These are phyloP conservation scores for Aldabrachelys gigantea DNA, from an alignment of 2,113 vertebrate genomes.

Conservation along the genomic window DNA sequence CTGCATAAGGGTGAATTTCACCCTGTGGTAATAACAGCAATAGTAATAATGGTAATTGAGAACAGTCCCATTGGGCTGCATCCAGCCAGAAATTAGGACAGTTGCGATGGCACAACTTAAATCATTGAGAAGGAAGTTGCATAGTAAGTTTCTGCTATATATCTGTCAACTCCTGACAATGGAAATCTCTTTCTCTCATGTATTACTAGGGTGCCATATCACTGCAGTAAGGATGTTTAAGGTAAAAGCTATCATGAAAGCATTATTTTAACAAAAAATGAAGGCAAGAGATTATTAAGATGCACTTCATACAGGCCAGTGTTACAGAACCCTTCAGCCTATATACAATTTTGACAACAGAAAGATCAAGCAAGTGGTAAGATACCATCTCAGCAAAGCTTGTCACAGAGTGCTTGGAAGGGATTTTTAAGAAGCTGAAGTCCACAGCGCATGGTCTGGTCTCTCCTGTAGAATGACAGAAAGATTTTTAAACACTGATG, in stretches of 20 bases:
- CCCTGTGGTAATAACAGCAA: background rate
- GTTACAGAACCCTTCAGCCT: background rate
- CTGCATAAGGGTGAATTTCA: conserved; percentile 18
- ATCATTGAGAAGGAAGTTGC: conserved; percentile 34
- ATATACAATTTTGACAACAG: background rate
- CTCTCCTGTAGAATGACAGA: background rate
- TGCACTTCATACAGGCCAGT: background rate
- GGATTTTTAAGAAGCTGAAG: background rate
- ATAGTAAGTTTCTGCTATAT: conserved; percentile 42
- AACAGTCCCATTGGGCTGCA: conserved; percentile 9
- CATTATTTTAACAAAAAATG: background rate
- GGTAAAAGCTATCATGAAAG: conserved; percentile 4
- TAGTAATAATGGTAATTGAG: conserved; percentile 39
- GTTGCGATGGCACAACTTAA: conserved; percentile 15
- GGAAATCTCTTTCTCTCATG: background rate
- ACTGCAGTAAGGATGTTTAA: conserved; percentile 37
- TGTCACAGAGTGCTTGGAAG: background rate
- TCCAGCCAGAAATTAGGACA: background rate
- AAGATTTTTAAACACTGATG: background rate
- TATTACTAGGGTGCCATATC: background rate
- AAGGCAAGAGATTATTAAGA: background rate
- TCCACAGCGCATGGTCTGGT: rapidly evolving
- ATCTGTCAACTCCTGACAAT: conserved; percentile 35
- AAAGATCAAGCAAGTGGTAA: background rate
- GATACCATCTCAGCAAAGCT: background rate